A percentile compares a stretch with the other conserved stretches of the same genome.
These are phyloP conservation scores for Cariama cristata DNA, from an alignment of 2,113 vertebrate genomes.

Conservation along the genomic window DNA sequence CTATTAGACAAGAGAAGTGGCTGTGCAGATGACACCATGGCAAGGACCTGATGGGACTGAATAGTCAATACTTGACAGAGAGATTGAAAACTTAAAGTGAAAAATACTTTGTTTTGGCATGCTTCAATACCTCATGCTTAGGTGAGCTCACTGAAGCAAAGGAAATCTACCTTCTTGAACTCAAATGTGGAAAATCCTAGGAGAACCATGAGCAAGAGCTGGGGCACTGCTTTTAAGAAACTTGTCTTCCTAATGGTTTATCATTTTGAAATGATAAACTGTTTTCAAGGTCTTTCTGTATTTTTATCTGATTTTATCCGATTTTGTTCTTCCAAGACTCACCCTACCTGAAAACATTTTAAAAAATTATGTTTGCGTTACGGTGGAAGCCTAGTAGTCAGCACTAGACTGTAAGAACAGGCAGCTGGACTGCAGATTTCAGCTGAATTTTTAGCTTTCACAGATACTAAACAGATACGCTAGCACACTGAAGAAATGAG, in stretches of 20 bases:
- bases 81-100: not conserved
- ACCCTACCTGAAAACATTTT: not conserved
- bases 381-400: not conserved
- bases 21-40: not conserved
- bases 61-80: not conserved
- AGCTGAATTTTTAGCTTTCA: not conserved
- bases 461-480: not conserved
- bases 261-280: not conserved
- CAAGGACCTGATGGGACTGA: not conserved
- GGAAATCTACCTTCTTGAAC: not conserved
- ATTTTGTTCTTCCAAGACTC: not conserved
- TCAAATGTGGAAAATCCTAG: not conserved
- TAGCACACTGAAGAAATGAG: not conserved
- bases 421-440: not conserved
- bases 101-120: not conserved
- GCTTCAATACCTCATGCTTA: not conserved
- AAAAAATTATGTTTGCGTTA: not conserved
- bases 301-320: not conserved
- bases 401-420: not conserved
- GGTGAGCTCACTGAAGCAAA: not conserved
- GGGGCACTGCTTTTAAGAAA: not conserved
- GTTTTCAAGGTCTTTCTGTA: not conserved
- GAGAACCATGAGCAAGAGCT: not conserved
- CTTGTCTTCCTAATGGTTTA: not conserved
- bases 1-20: not conserved